A percentile compares a stretch with the other conserved stretches of the same genome.
Conservation (phyloP, 2,113 vertebrate species). For the Sorex fumeus region DNA sequence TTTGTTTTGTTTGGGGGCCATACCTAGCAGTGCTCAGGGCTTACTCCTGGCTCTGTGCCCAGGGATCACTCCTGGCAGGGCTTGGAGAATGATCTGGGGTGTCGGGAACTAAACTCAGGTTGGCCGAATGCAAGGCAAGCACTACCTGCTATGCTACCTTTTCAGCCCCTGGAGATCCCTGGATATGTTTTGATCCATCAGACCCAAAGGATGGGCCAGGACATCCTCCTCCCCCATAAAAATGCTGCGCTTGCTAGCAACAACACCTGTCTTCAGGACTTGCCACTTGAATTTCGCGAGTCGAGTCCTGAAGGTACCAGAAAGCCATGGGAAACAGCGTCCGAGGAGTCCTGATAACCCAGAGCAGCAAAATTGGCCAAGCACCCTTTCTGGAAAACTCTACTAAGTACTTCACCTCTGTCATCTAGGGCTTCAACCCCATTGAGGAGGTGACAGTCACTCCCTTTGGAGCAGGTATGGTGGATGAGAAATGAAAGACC, state of each 20-base stretch:
- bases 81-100: too few relatives aligned
- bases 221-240: not conserved
- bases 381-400: not conserved
- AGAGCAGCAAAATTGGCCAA: not conserved
- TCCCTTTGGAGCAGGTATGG: too few relatives aligned
- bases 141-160: too few relatives aligned
- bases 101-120: too few relatives aligned
- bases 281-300: not conserved
- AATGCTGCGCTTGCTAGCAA: not conserved
- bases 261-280: not conserved
- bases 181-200: not conserved
- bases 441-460: not conserved
- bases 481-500: not conserved
- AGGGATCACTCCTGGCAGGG: too few relatives aligned
- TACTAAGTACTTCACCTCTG: rapidly evolving
- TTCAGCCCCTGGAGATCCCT: not conserved
- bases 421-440: not conserved
- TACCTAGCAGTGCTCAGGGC: too few relatives aligned
- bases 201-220: not conserved
- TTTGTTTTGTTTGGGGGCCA: too few relatives aligned
- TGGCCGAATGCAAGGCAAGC: too few relatives aligned
- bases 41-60: too few relatives aligned
- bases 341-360: not conserved
- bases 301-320: not conserved
- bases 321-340: not conserved